Base-by-base conservation (phyloP, 2,797 vertebrate species). In the Petrocephalus schoutedeni region DNA sequence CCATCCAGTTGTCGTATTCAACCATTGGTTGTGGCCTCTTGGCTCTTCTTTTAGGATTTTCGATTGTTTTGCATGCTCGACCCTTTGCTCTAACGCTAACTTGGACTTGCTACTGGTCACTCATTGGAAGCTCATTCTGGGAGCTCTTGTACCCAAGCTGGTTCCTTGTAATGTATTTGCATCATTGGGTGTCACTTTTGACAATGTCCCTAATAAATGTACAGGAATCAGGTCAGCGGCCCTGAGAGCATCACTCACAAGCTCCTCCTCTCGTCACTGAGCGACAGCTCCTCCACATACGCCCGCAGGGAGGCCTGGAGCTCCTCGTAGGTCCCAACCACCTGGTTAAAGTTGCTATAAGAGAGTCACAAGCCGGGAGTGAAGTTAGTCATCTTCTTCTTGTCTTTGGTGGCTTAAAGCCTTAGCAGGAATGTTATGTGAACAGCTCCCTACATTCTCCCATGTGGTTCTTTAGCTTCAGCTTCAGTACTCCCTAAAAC, bases 301-400 rank as follows among this genome's bases (percentile, higher is more conserved):
- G 95, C 93, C 84, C 93, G 94, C 57, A 96, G 92, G 87, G 95
- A 94, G 0, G 91, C 92, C 91, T 96, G 96, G 41, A 96, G 94
- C 89, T 96, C 96, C 88, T 96, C 95, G 51, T 96, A 95, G 0
- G 96, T 96, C 86, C 96, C 96, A 80, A 96, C 95, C 94, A 95
- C 96, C 91, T 96, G 95, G 91, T 95, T 95, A 89, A 96, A 96
- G 90, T 95, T 96, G 58, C 96, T 96, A 88, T 2, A 56, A 23
- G 86, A 74, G 49, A 32, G 28, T 28, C 12, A 56, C 14, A 83
- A 21, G n/a, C 41, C 53, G 80, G n/a, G 21, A 10, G n/a, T 8
- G 45, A 10, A 82, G 45, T 82, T 21, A 82, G 74, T 21, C 41
- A 41, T 32, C 80, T 49, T 53, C 41, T 12, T 45, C 41, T 45